Percentiles rank a stretch among this genome's conserved stretches.
These are phyloP conservation scores for Xanthorhoe designata DNA, from an alignment of 2,888 invertebrate genomes.

Conservation along the genomic window DNA sequence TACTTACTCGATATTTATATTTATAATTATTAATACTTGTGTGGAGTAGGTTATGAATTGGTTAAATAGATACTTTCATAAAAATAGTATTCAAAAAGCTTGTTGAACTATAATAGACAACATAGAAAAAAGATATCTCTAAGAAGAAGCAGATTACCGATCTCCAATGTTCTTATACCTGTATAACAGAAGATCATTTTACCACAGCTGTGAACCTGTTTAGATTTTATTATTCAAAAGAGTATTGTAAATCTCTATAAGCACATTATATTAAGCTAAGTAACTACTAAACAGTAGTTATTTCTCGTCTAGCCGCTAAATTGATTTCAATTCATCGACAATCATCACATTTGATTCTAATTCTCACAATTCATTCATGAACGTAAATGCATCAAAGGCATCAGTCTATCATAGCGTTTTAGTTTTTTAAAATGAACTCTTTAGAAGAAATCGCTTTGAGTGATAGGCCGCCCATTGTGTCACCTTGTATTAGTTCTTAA, in stretches of 20 bases:
- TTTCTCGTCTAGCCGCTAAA: slow-evolving; percentile 41
- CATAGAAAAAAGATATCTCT: too few species aligned
- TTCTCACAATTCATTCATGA: slow-evolving; percentile 44
- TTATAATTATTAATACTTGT: too few species aligned
- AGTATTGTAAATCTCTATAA: slow-evolving; percentile 22
- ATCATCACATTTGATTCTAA: slow-evolving; percentile 43
- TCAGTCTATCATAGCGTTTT: slow-evolving; percentile 13
- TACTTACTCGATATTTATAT: not conserved
- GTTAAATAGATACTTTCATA: too few species aligned
- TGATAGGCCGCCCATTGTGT: too few species aligned
- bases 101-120: too few species aligned
- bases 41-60: too few species aligned
- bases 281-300: slow-evolving; percentile 33
- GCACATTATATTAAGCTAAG: slow-evolving; percentile 16
- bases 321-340: slow-evolving; percentile 33
- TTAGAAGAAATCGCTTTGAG: too few species aligned
- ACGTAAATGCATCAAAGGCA: slow-evolving; percentile 42
- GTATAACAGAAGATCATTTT: not conserved
- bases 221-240: not conserved
- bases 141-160: too few species aligned
- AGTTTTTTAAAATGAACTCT: too few species aligned
- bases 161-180: not conserved
- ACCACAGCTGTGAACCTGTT: not conserved
- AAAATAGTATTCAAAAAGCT: too few species aligned
- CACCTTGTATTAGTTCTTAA: too few species aligned